Conservation (phyloP, 2,888 invertebrate species). For the Plutella xylostella region DNA sequence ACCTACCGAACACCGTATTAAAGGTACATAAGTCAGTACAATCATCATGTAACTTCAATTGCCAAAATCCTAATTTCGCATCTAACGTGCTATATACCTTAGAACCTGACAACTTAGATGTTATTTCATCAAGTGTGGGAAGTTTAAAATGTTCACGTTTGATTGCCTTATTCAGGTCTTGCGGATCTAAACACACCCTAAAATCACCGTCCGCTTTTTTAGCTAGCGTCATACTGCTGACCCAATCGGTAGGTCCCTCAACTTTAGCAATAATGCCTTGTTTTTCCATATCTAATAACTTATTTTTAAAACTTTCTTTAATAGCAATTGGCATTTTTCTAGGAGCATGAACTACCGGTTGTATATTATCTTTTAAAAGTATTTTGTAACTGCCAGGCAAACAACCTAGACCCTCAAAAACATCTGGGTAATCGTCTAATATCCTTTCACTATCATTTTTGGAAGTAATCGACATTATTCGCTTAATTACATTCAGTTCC, state of each 20-base stretch:
- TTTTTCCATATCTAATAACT: slow-evolving; percentile 18
- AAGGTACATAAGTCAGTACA: slow-evolving; percentile 1
- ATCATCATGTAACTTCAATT: not conserved
- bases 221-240: slow-evolving; percentile 12
- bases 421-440: too few species aligned
- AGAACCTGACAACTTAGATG: slow-evolving; percentile 2
- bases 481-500: slow-evolving; percentile 16
- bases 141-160: too few species aligned
- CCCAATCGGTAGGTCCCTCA: slow-evolving; percentile 21
- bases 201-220: slow-evolving; percentile 7
- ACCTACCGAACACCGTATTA: not conserved
- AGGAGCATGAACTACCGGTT: slow-evolving; percentile 18
- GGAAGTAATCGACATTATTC: slow-evolving; percentile 6
- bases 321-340: slow-evolving; percentile 21
- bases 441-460: not conserved
- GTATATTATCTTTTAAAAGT: slow-evolving; percentile 7
- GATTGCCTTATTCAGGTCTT: slow-evolving; percentile 15
- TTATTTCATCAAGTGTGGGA: too few species aligned
- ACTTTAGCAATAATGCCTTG: slow-evolving; percentile 19
- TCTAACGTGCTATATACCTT: not conserved
- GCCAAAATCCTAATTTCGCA: not conserved
- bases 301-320: slow-evolving; percentile 15
- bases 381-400: slow-evolving; percentile 15
- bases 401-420: too few species aligned
- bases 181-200: slow-evolving; percentile 19